Evolutionary conservation across 1,140 invertebrate species (phyloP), one percentile per base, ranked within the genome.

Genomic region (Holotrichia oblita): DNA sequence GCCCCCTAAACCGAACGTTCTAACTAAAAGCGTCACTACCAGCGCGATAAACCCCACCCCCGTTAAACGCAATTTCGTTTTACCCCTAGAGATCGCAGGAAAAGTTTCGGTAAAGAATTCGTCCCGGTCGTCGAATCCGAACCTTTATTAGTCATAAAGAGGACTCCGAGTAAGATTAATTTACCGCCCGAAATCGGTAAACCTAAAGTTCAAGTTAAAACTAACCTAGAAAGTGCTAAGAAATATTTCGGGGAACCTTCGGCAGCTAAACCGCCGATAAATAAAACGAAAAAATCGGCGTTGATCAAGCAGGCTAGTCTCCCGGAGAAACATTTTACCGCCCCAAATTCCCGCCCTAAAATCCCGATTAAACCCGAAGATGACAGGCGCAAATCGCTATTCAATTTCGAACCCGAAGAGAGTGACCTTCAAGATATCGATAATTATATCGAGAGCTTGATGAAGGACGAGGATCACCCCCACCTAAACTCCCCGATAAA

Each of bases 331-430:
- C 73, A 79, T 41, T n/a, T n/a, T n/a, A 81, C 79, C 77, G 41
- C 79, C 82, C 61, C n/a, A 20, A 9, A 77, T 79, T 8, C 12
- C 59, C 1, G 12, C 9, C 24, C n/a, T 76, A 82, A 22, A 77
- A 78, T 34, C 4, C 27, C 27, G 27, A 34, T 34, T 34, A 34
- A 34, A 34, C 4, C 27, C 9, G 81, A 80, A 78, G 79, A 8
- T 4, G 77, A 78, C n/a, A 20, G 61, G 10, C 20, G 61, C 24
- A 17, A 69, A 69, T 69, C 61, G 2, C 2, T 69, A 27, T 86
- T 86, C 75, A 86, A 85, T 83, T 87, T 87, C 80, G 86, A 87
- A 76, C 83, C 85, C 3, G 79, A 83, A 79, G 85, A 86, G 27
- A 80, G 80, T 10, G 85, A 85, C 81, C 55, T 85, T 27, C 81